Evolutionary conservation across 2,888 invertebrate genomes (phyloP).

Genomic region (Aspidapion aeneum): DNA sequence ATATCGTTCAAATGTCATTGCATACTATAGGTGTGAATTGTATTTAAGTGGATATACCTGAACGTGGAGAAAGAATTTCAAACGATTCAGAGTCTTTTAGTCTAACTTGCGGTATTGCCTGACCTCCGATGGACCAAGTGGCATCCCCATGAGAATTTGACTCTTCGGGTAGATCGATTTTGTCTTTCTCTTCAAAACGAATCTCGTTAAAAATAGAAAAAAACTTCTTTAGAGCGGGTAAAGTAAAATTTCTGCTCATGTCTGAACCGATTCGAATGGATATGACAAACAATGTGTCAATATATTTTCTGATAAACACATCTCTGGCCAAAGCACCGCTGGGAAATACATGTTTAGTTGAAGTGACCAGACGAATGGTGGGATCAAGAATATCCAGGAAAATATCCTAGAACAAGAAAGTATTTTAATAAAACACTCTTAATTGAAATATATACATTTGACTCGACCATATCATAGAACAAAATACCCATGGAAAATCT

Average conservation of each 20-base stretch:
- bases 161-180: neutral
- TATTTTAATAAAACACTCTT: too few relatives aligned
- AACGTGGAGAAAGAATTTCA: constrained; percentile 53
- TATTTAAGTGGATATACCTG: constrained; percentile 45
- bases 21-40: constrained; percentile 24
- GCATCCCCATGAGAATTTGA: constrained; percentile 1
- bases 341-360: constrained; percentile 77
- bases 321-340: constrained; percentile 72
- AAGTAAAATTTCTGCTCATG: constrained; percentile 70
- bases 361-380: constrained; percentile 74
- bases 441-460: too few relatives aligned
- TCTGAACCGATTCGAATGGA: constrained; percentile 72
- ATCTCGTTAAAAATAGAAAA: constrained; percentile 81
- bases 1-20: too few relatives aligned
- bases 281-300: constrained; percentile 80
- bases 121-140: constrained; percentile 60
- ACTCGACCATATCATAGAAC: too few relatives aligned
- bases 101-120: constrained; percentile 47
- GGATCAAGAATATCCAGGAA: constrained; percentile 82
- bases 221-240: constrained; percentile 69
- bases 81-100: constrained; percentile 52
- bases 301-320: constrained; percentile 74
- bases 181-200: constrained; percentile 44
- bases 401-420: constrained; percentile 83
- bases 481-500: too few relatives aligned